Evolutionary conservation across 2,888 invertebrate species (phyloP), one percentile per base, ranked within the genome.

Genomic region (Candidula unifasciata): DNA sequence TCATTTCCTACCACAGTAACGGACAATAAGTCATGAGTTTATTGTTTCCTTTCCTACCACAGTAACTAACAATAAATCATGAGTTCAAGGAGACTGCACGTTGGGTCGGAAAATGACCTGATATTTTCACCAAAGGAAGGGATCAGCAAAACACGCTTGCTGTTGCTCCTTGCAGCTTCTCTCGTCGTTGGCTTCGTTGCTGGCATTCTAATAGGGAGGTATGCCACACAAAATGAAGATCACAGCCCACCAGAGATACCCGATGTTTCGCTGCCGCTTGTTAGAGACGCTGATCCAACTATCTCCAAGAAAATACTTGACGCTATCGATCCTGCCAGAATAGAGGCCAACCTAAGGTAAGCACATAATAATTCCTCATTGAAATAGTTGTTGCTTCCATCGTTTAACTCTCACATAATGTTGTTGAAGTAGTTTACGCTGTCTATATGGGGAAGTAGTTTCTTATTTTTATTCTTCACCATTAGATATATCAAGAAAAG

Each of bases 301-400:
- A 68, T 84, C 21, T 69, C 79, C 0, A 10, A 60, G 52, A 57
- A 64, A n/a, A 73, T 84, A 18, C 18, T 79, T 13, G 73, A 79
- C 27, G 60, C 30, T 2, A 84, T 84, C 0, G 64, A 73, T 35
- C 60, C 79, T 8, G 71, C 37, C 1, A 79, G 80, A 52, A 84
- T 84, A 52, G 80, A 80, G 54, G 64, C 69, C 8, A 79, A 84
- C 69, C 57, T 84, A 18, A 79, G 79, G 83, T 84, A 24, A 37
- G 78, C 54, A 30, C 60, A 69, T 5, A 5, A 69, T 3, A 33
- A 30, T 21, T n/a, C n/a, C n/a, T n/a, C n/a, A n/a, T n/a, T n/a
- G n/a, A n/a, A n/a, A n/a, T n/a, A n/a, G n/a, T n/a, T n/a, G n/a
- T n/a, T n/a, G n/a, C n/a, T n/a, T n/a, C n/a, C n/a, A n/a, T n/a